Conservation (phyloP, 2,797 vertebrate species). For the Enteromius mattozi region DNA sequence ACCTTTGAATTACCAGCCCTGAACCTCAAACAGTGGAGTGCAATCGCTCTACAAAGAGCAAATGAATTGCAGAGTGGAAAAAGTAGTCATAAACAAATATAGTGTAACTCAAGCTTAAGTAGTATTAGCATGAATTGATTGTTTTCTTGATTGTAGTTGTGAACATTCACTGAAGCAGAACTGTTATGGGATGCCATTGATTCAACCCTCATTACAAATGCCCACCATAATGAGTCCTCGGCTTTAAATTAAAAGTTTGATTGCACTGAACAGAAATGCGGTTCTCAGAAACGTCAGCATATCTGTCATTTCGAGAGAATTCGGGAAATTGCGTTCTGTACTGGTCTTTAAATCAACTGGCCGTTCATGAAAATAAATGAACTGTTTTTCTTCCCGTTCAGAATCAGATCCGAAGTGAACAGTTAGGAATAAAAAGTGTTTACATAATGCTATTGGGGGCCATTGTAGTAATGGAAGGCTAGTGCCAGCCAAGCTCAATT, state of each 20-base stretch:
- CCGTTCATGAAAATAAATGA: neutral
- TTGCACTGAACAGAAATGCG: constrained; percentile 15
- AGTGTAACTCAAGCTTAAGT: neutral
- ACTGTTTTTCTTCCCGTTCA: neutral
- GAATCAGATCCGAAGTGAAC: constrained; percentile 24
- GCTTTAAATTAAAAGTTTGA: constrained; percentile 11
- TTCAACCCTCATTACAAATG: neutral
- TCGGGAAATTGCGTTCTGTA: constrained; percentile 16
- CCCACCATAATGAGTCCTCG: neutral
- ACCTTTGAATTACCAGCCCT: neutral
- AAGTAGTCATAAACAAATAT: neutral
- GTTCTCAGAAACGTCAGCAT: constrained; percentile 3
- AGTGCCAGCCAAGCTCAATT: constrained; percentile 47
- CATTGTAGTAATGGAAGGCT: constrained; percentile 33
- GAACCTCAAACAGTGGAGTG: neutral
- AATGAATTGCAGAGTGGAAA: neutral
- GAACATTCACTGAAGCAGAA: constrained; percentile 3
- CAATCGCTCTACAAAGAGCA: neutral
- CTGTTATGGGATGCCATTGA: neutral
- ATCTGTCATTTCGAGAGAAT: neutral
- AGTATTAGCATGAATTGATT: constrained; percentile 2
- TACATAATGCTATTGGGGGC: constrained; percentile 55
- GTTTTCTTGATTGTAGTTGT: neutral
- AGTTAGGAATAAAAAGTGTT: constrained; percentile 43
- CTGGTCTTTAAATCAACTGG: constrained; percentile 13